These are phyloP conservation scores for Cactoblastis cactorum DNA, from an alignment of 2,888 invertebrate species.

Conservation along the genomic window DNA sequence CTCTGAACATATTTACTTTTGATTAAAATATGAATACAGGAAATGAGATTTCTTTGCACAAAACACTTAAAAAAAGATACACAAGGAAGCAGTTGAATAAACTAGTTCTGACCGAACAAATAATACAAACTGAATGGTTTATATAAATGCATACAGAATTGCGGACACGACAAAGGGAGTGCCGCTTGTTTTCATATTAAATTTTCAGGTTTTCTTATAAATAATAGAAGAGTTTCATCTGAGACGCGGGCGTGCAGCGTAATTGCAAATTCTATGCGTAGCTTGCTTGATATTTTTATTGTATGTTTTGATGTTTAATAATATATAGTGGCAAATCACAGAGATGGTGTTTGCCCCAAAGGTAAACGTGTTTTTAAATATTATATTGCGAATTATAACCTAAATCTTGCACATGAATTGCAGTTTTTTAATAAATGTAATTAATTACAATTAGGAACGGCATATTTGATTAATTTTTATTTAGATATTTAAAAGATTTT, in stretches of 20 bases:
- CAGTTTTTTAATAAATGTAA: no score
- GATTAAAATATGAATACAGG: neutral
- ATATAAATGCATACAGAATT: constrained; percentile 7
- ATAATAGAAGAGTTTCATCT: constrained; percentile 41
- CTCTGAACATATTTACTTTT: neutral
- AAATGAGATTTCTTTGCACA: neutral
- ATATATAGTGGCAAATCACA: no score
- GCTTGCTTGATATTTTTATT: neutral
- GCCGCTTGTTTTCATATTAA: constrained; percentile 38
- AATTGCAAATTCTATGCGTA: constrained; percentile 13
- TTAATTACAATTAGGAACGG: no score
- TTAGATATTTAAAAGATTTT: no score
- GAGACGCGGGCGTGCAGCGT: constrained; percentile 21
- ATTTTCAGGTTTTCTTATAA: constrained; percentile 55
- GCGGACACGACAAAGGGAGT: constrained; percentile 19
- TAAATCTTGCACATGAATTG: no score
- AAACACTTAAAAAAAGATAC: neutral
- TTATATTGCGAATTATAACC: no score
- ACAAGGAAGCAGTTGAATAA: neutral
- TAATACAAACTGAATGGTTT: constrained; percentile 2
- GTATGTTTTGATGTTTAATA: neutral
- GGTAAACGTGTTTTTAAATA: no score
- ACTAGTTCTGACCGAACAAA: neutral
- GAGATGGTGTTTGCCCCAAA: no score
- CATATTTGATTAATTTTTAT: no score